Evolutionary conservation across 2,797 vertebrate species (phyloP), one percentile per base, ranked within the genome.

Genomic region (Enteromius afrohamiltoni): DNA sequence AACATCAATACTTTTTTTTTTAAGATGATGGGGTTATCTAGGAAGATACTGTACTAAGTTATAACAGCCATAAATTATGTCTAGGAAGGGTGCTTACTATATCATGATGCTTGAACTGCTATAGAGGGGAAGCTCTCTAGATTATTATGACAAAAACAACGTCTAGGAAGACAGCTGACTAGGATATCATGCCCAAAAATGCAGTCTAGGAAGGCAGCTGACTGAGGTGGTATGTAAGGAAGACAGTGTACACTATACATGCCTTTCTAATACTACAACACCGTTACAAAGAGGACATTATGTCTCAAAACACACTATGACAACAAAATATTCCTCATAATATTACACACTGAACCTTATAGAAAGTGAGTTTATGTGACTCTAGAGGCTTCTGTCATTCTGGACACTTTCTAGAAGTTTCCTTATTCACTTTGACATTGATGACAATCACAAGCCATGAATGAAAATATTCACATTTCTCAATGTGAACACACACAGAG

Each of bases 401-500:
- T 58, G 31, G 55, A 31, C 79, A 76, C 80, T 82, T 82, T 82
- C 71, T 51, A 37, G 77, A 79, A 67, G 62, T 67, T 67, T 79
- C 62, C 64, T 51, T 53, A 21, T n/a, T 79, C 62, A 79, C 62
- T 79, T 53, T 53, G 62, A 26, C 77, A 51, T 26, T 11, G 29
- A 51, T 67, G 64, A 79, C 64, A 26, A 19, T 26, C 53, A 37
- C 65, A 55, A 53, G 21, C 26, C 31, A 40, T 16, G 7, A 47
- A 45, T 16, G n/a, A 29, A 19, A 55, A 69, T 13, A 16, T 23
- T 74, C 4, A 3, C 4, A 21, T n/a, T 16, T 0, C 58, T 10
- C n/a, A 6, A 2, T 4, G 0, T 3, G n/a, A 67, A 42, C 60
- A 31, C 9, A 29, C 65, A 37, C 0, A 19, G 4, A 34, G 1